Evolutionary conservation across 2,888 invertebrate species (phyloP).

Genomic region (Scaptomyza cyrtandrae): DNA sequence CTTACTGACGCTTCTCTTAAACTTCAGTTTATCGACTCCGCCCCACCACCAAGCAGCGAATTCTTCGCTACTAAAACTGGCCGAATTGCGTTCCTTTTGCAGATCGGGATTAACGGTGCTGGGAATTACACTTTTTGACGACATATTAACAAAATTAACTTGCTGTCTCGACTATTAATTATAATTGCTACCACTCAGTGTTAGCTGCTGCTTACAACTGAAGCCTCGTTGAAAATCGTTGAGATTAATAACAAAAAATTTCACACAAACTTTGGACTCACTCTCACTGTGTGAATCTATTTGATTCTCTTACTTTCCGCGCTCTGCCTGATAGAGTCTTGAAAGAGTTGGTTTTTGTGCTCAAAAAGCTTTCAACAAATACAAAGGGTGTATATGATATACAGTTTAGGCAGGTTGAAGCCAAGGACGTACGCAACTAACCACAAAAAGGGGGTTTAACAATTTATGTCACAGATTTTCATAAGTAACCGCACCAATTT

Average conservation of each 20-base stretch:
- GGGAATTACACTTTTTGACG: constrained; percentile 55
- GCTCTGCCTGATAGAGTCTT: neutral
- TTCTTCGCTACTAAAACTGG: constrained; percentile 89
- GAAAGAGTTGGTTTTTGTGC: constrained; percentile 3
- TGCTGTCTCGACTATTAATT: neutral
- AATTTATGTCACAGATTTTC: neutral
- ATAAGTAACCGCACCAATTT: neutral
- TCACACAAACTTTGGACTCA: constrained; percentile 5
- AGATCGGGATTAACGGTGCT: constrained; percentile 88
- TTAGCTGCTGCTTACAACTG: constrained; percentile 24
- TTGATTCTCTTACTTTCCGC: neutral
- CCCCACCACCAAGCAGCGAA: constrained; percentile 92
- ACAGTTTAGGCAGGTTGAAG: neutral
- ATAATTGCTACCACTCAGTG: constrained; percentile 9
- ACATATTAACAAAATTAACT: constrained; percentile 39
- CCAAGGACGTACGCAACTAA: neutral
- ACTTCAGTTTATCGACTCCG: constrained; percentile 86
- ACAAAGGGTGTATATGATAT: neutral
- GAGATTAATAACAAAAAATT: neutral
- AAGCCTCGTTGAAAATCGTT: neutral
- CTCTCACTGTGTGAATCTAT: neutral
- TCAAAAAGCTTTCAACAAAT: constrained; percentile 7
- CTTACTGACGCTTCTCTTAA: constrained; percentile 62
- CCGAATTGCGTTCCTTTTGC: constrained; percentile 88
- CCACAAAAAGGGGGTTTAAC: neutral